Evolutionary conservation across 2,888 invertebrate species (phyloP), one percentile per base, ranked within the genome.

Genomic region (Agrotis exclamationis): DNA sequence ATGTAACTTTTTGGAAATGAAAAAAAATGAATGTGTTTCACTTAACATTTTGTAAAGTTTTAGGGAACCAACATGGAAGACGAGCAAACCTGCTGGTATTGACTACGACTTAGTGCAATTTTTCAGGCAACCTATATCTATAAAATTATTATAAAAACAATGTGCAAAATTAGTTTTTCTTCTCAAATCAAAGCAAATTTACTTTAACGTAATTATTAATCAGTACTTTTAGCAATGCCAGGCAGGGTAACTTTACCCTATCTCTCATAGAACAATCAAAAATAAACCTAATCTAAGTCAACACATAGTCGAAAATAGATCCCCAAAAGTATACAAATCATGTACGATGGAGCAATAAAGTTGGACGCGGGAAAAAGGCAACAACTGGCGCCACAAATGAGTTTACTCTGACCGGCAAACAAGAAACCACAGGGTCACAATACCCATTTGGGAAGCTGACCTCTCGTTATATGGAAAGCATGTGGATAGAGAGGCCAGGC

Each of bases 331-430:
- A 78, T 39, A 78, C 62, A 82, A 68, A 72, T 72, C 72, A 78
- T 65, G 51, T 48, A 1, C 51, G 63, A 82, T 82, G 72, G 71
- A 79, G 82, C 45, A 79, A 79, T 79, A 79, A 82, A 54, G 56
- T 71, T 62, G 58, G 33, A 9, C 33, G 54, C 54, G 51, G 65
- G 64, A 59, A 74, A 82, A 70, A 64, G 79, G 66, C 58, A 64
- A 70, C 70, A 70, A 65, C 56, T 53, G 82, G 14, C 24, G 24
- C 63, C 78, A 48, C 74, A 83, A 80, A 80, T 80, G 83, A 83
- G 80, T 82, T 82, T 74, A 62, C 65, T 59, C 63, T 54, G 79
- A 39, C 64, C 79, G 11, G 39, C 63, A 78, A 82, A 79, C 65
- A 72, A 22, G 22, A 33, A 45, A 14, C 45, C 24, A 57, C 48